A percentile compares a stretch with the other conserved stretches of the same genome.
Evolutionary conservation across 1,140 invertebrate species (phyloP).

Genomic region (Musca vetustissima): DNA sequence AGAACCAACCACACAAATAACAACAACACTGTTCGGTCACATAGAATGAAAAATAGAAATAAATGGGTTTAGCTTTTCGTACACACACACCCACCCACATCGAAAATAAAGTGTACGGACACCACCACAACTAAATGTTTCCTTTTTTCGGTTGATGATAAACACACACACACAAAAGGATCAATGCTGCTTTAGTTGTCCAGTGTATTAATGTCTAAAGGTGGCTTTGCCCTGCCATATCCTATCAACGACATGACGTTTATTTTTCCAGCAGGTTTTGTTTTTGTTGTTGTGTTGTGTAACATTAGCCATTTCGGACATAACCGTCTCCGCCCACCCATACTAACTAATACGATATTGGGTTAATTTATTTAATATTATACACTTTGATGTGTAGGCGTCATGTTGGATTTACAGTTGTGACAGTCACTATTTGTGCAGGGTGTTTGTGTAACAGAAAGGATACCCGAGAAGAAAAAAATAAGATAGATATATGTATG

Average conservation of each 20-base stretch:
- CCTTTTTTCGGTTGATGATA: neutral
- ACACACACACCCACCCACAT: too few relatives aligned
- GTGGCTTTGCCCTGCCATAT: too few relatives aligned
- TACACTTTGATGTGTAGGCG: slow-evolving; percentile 16
- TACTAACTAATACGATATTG: neutral
- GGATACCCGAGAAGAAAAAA: neutral
- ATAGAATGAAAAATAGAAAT: too few relatives aligned
- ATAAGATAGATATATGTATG: neutral
- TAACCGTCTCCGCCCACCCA: neutral
- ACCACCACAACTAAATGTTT: neutral
- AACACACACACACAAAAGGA: neutral
- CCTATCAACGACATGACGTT: too few relatives aligned
- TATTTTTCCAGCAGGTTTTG: too few relatives aligned
- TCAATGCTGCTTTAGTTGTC: neutral
- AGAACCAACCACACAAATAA: too few relatives aligned
- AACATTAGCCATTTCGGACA: neutral
- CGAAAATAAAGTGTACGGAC: neutral
- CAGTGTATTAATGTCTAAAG: too few relatives aligned
- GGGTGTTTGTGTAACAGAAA: too few relatives aligned
- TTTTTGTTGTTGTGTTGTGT: neutral
- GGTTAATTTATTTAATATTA: slow-evolving; percentile 17
- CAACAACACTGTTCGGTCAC: too few relatives aligned
- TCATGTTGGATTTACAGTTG: slow-evolving; percentile 6
- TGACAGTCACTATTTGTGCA: neutral
- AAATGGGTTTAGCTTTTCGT: too few relatives aligned